phyloP scores from a whole-genome alignment of 2,797 vertebrate species.

The Sphaeramia orbicularis region DNA sequence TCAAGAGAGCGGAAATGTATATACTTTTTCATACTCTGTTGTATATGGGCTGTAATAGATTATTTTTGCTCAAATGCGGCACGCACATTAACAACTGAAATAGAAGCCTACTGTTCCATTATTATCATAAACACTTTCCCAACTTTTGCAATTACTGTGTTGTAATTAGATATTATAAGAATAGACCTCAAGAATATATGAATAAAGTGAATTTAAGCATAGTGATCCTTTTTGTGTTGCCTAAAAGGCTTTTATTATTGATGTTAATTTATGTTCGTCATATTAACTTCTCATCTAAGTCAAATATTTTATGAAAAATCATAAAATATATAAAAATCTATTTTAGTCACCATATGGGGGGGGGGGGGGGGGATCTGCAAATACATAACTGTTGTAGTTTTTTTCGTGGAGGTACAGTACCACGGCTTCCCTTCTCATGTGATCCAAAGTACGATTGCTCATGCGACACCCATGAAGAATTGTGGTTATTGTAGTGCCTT shows the following conservation, averaged over 20 bases:
- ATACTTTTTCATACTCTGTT: constrained; percentile 15
- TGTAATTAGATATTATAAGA: no score
- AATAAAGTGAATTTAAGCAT: not conserved
- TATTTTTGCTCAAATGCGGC: constrained; percentile 10
- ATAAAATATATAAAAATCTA: not conserved
- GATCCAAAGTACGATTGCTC: constrained; percentile 28
- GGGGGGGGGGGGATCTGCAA: no score
- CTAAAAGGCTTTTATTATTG: not conserved
- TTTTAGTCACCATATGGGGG: not conserved
- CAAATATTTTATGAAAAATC: no score
- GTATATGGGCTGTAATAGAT: constrained; percentile 5
- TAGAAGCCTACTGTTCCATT: no score
- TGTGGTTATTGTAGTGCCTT: constrained; percentile 76
- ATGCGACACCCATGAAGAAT: not conserved
- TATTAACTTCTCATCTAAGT: not conserved
- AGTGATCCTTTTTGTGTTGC: not conserved
- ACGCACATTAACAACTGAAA: no score
- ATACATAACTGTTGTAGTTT: not conserved
- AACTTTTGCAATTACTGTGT: no score
- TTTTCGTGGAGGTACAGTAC: no score
- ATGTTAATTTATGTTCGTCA: not conserved
- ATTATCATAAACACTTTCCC: no score
- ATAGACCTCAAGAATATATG: no score
- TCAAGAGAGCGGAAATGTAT: constrained; percentile 43
- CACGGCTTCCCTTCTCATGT: constrained; percentile 58